Conservation (phyloP, 2,797 vertebrate genomes). For the Microtus obscurus region DNA sequence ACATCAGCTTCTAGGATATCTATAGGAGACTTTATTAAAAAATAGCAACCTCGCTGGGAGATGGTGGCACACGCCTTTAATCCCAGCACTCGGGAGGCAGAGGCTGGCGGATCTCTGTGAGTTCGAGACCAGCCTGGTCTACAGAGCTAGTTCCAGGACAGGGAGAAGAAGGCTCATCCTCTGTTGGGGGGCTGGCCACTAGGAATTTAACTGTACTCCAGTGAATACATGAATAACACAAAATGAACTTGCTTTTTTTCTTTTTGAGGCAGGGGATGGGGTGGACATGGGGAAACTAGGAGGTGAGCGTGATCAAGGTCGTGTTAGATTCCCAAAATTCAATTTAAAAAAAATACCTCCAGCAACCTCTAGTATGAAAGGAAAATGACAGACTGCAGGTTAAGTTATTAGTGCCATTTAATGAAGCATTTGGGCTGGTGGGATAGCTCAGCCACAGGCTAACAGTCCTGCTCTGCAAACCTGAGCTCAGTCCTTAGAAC, state of each 20-base stretch:
- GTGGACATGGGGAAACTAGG: not conserved
- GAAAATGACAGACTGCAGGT: not conserved
- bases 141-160: no score
- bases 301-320: not conserved
- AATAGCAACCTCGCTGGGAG: not conserved
- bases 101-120: no score
- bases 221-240: not conserved
- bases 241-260: not conserved
- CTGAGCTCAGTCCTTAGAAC: not conserved
- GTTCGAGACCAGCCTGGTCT: no score
- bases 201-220: not conserved
- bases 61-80: no score
- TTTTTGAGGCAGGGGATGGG: not conserved
- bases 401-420: not conserved
- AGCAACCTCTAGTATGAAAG: not conserved
- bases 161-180: not conserved
- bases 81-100: no score
- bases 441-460: not conserved
- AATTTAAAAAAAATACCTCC: not conserved
- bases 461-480: not conserved
- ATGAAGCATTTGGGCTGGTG: not conserved
- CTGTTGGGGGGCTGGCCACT: not conserved
- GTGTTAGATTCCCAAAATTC: not conserved
- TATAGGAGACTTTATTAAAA: conserved; percentile 24
- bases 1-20: not conserved